Percentiles rank a stretch among this genome's conserved stretches.
Conservation (phyloP, 2,113 vertebrate genomes). For the Odontesthes bonariensis region DNA sequence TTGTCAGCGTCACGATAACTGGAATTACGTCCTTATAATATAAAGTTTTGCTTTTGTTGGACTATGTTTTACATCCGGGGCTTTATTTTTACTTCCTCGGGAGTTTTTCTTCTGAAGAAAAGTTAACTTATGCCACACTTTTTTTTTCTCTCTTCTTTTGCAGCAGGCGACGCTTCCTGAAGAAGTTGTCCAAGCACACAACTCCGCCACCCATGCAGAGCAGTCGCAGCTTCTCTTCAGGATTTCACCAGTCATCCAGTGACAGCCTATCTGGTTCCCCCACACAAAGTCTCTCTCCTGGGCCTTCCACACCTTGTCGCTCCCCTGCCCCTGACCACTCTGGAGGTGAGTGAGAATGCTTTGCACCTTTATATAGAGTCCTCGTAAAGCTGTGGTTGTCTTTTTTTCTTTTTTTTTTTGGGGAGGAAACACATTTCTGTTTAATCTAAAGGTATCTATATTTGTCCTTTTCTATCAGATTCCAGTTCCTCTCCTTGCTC, state of each 20-base stretch:
- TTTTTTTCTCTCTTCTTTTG: neutral
- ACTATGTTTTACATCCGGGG: too few relatives aligned
- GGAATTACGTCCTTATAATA: too few relatives aligned
- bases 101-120: too few relatives aligned
- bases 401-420: too few relatives aligned
- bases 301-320: slow-evolving; percentile 86
- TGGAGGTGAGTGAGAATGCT: slow-evolving; percentile 77
- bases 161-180: slow-evolving; percentile 86
- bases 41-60: too few relatives aligned
- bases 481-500: slow-evolving; percentile 91
- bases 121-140: too few relatives aligned
- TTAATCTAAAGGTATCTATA: neutral
- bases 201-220: slow-evolving; percentile 86
- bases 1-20: too few relatives aligned
- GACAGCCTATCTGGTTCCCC: slow-evolving; percentile 94
- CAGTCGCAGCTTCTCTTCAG: slow-evolving; percentile 94
- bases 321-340: slow-evolving; percentile 88
- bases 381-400: too few relatives aligned
- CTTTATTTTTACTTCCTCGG: too few relatives aligned
- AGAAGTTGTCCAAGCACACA: slow-evolving; percentile 91
- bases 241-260: slow-evolving; percentile 92
- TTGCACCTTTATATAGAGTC: neutral
- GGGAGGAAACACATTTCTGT: neutral
- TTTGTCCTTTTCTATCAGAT: slow-evolving; percentile 78
- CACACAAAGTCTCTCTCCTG: slow-evolving; percentile 90